A percentile compares a stretch with the other conserved stretches of the same genome.
These are phyloP conservation scores for Mesocricetus auratus DNA, from an alignment of 2,113 vertebrate species.

Conservation along the genomic window DNA sequence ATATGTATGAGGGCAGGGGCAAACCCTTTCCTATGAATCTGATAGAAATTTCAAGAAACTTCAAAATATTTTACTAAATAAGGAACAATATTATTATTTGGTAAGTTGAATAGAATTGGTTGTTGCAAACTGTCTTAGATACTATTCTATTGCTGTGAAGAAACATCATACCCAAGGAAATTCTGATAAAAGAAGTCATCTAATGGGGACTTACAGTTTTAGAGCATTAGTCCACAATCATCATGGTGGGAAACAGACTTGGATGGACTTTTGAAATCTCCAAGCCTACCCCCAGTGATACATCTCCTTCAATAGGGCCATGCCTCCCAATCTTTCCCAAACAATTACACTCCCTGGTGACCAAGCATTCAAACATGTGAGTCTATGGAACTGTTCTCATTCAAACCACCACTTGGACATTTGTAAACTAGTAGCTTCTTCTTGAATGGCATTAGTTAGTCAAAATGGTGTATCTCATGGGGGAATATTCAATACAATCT, in stretches of 20 bases:
- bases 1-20: not conserved
- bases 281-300: not conserved
- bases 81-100: not conserved
- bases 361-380: not conserved
- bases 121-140: not conserved
- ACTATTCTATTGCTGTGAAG: not conserved
- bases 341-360: not conserved
- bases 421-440: constrained; percentile 21
- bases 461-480: not conserved
- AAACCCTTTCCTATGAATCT: not conserved
- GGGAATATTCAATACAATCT: not conserved
- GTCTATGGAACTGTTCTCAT: not conserved
- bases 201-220: not conserved
- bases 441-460: not conserved
- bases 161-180: not conserved
- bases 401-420: not conserved
- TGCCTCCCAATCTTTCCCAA: not conserved
- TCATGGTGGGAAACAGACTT: not conserved
- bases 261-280: not conserved
- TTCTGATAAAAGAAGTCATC: not conserved
- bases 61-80: not conserved
- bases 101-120: not conserved
- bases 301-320: not conserved
- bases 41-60: not conserved
- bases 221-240: not conserved